Evolutionary conservation across 2,888 invertebrate species (phyloP), one percentile per base, ranked within the genome.

Genomic region (Scrobipalpa costella): DNA sequence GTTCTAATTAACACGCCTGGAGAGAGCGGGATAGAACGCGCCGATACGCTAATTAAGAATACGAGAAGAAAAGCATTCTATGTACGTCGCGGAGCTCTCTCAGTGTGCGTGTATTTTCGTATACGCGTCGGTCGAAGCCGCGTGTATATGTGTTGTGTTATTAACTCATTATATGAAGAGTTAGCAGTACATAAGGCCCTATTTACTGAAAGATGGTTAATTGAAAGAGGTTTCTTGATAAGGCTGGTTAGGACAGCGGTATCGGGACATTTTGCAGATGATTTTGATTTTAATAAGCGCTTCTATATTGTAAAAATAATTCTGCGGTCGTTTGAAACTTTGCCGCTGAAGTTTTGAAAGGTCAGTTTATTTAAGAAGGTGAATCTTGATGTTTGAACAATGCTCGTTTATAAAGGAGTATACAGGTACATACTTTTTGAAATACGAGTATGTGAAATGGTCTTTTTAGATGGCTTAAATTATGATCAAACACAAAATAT

Each of bases 1-100:
- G 79, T 84, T 82, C 85, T 90, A 90, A 89, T 89, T 90, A 91
- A 84, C 87, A 84, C 84, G 74, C 70, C 73, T 68, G 55, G 90
- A 72, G 80, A 70, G 89, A 92, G 81, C 83, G 85, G 79, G 92
- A 91, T 79, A 68, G 79, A 47, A 62, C 68, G 66, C 82, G 67
- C 79, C 86, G 88, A 84, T 90, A 92, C 93, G 93, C 93, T 94
- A 94, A 94, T 94, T 94, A 94, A 93, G 93, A 93, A 94, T 93
- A 92, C 93, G 88, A 92, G 93, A 93, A 94, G 93, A 93, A n/a
- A 93, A 93, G 88, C 85, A 84, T 90, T 88, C 87, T 89, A 90
- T 88, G 85, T 90, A 87, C 91, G 77, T 74, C 72, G 69, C 74
- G 90, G 89, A 90, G 83, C 69, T 77, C 75, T 75, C 67, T 63